Conservation (phyloP, 2,797 vertebrate genomes). For the Coregonus suidteri region DNA sequence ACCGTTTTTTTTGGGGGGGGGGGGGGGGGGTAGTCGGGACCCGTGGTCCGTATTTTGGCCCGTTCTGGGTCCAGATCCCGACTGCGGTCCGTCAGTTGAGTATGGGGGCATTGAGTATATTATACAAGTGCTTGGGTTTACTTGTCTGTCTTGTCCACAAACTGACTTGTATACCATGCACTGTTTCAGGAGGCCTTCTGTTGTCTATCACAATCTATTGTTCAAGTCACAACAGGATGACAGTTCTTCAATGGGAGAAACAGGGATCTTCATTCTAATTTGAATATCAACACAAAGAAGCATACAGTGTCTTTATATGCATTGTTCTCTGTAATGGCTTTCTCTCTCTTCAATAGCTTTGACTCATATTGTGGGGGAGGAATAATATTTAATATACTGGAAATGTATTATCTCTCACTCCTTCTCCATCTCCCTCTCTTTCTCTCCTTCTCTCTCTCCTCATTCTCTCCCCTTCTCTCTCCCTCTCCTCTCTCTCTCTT, state of each 20-base stretch:
- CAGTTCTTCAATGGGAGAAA: conserved; percentile 25
- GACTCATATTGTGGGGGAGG: background rate
- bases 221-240: conserved; percentile 13
- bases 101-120: background rate
- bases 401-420: background rate
- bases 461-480: no score
- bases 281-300: conserved; percentile 28
- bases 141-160: background rate
- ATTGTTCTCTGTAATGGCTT: conserved; percentile 20
- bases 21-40: no score
- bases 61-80: background rate
- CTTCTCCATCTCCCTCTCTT: background rate
- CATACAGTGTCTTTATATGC: background rate
- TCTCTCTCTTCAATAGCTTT: conserved; percentile 2
- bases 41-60: no score
- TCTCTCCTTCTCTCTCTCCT: background rate
- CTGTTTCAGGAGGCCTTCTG: background rate
- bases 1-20: no score
- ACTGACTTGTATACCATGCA: background rate
- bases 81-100: no score
- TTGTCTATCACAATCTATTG: conserved; percentile 10
- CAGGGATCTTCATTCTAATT: conserved; percentile 38
- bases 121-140: no score
- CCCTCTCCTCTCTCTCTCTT: no score
- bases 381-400: background rate